A percentile compares a stretch with the other conserved stretches of the same genome.
phyloP scores from a whole-genome alignment of 2,888 invertebrate genomes.

The Alsophila aescularia region DNA sequence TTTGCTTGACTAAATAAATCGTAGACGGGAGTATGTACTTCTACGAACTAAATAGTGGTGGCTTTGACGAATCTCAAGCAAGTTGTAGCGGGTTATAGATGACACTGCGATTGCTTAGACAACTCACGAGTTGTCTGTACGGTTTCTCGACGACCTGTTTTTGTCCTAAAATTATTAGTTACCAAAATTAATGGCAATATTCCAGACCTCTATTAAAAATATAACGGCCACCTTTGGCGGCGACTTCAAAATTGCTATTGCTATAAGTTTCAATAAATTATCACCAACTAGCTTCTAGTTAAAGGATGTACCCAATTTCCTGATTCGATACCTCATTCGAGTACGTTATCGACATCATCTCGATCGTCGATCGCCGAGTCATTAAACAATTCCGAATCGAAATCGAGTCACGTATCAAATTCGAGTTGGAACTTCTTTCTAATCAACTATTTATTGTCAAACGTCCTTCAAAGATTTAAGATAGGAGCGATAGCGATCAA shows the following conservation, averaged over 20 bases:
- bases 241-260: constrained; percentile 4
- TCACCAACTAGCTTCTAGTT: constrained; percentile 16
- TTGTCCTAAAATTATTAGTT: too few relatives aligned
- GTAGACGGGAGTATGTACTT: too few relatives aligned
- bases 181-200: too few relatives aligned
- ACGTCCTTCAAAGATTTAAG: constrained; percentile 43
- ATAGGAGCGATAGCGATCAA: constrained; percentile 45
- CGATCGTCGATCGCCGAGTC: constrained; percentile 47
- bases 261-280: constrained; percentile 15
- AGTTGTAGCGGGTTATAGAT: too few relatives aligned
- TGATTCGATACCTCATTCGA: constrained; percentile 28
- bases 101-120: too few relatives aligned
- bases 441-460: constrained; percentile 81
- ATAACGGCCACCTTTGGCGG: constrained; percentile 1
- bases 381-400: constrained; percentile 61
- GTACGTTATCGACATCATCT: constrained; percentile 49
- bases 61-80: too few relatives aligned
- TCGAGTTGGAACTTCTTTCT: constrained; percentile 74
- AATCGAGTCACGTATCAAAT: constrained; percentile 79
- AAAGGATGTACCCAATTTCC: constrained; percentile 36
- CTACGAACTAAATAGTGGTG: too few relatives aligned
- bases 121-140: too few relatives aligned
- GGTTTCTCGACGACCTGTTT: too few relatives aligned
- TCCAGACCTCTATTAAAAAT: too few relatives aligned
- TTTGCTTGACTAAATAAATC: too few relatives aligned